Evolutionary conservation across 2,797 vertebrate species (phyloP).

Genomic region (Periparus ater): DNA sequence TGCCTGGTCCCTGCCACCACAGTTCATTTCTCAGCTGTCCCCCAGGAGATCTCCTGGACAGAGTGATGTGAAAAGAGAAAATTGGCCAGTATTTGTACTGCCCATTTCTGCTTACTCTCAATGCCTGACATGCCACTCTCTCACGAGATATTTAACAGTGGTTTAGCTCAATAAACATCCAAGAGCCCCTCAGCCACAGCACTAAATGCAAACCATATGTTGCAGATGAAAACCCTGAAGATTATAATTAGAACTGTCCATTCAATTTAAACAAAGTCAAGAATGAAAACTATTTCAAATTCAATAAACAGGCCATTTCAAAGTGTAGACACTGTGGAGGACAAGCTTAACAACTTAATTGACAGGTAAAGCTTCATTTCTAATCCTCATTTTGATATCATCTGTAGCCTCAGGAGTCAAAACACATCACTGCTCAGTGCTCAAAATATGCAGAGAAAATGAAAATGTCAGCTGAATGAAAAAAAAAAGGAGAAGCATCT

Average conservation of each 20-base stretch:
- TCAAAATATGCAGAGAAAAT: conserved; percentile 70
- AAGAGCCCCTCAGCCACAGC: conserved; percentile 59
- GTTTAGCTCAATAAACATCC: conserved; percentile 66
- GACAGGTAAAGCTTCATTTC: conserved; percentile 62
- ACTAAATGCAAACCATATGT: conserved; percentile 73
- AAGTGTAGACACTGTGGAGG: conserved; percentile 38
- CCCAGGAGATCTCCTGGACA: neutral
- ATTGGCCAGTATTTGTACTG: neutral
- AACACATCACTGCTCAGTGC: conserved; percentile 45
- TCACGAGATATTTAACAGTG: conserved; percentile 37
- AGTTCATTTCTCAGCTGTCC: neutral
- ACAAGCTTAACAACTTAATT: conserved; percentile 60
- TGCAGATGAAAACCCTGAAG: conserved; percentile 57
- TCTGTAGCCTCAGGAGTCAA: conserved; percentile 68
- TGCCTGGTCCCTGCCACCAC: neutral
- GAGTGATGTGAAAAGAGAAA: neutral
- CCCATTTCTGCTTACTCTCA: neutral
- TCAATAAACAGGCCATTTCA: conserved; percentile 45
- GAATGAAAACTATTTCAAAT: conserved; percentile 66
- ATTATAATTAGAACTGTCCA: conserved; percentile 74
- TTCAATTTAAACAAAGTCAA: conserved; percentile 73
- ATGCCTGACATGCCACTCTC: conserved; percentile 1
- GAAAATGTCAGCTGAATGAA: conserved; percentile 66
- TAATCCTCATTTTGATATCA: conserved; percentile 58
- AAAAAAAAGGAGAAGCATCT: conserved; percentile 57